phyloP scores from a whole-genome alignment of 1,140 invertebrate species.

The Rhagoletis zephyria region DNA sequence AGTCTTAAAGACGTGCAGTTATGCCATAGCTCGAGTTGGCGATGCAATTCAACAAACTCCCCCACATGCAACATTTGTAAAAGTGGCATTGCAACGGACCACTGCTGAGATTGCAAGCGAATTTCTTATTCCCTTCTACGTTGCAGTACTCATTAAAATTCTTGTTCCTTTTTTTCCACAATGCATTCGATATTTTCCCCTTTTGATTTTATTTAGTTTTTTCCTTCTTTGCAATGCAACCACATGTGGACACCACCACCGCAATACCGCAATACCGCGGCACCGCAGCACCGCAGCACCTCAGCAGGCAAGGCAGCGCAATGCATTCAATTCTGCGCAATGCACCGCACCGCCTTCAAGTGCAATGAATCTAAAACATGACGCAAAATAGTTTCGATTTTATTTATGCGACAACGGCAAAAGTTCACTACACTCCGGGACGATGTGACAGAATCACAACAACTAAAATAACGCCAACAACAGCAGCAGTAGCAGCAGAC shows the following conservation, averaged over 20 bases:
- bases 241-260: constrained; percentile 41
- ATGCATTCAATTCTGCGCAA: constrained; percentile 11
- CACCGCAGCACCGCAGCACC: too few species aligned
- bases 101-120: constrained; percentile 44
- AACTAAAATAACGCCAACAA: neutral
- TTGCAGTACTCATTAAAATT: constrained; percentile 39
- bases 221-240: constrained; percentile 3
- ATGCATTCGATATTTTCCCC: constrained; percentile 36
- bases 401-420: constrained; percentile 51
- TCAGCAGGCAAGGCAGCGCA: neutral
- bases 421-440: constrained; percentile 49
- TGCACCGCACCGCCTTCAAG: constrained; percentile 49
- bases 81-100: constrained; percentile 25
- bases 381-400: constrained; percentile 52
- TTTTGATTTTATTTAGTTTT: neutral
- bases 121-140: constrained; percentile 1
- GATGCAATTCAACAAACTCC: neutral
- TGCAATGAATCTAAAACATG: constrained; percentile 52
- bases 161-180: constrained; percentile 35
- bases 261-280: too few species aligned
- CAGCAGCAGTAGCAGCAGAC: neutral
- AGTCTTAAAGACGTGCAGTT: neutral
- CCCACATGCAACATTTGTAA: constrained; percentile 34
- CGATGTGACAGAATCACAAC: constrained; percentile 25
- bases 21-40: neutral